phyloP scores from a whole-genome alignment of 2,113 vertebrate genomes.

The Chascanopsetta lugubris region DNA sequence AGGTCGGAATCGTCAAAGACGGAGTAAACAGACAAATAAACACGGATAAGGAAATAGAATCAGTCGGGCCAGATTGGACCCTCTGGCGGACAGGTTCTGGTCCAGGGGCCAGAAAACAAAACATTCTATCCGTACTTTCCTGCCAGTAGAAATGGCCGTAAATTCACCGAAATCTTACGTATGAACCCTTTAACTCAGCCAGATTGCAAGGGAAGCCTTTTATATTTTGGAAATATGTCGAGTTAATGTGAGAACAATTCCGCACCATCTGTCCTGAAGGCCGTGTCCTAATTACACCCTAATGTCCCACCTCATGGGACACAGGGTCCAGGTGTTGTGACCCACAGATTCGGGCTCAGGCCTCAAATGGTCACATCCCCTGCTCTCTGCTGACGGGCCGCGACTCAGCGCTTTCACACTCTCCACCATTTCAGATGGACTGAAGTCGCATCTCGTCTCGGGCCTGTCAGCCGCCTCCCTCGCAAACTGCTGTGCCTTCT shows the following conservation, averaged over 20 bases:
- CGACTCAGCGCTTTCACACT: conserved; percentile 62
- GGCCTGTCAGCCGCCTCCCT: conserved; percentile 55
- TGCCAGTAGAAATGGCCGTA: no score
- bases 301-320: conserved; percentile 29
- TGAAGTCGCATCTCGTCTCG: conserved; percentile 64
- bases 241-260: conserved; percentile 7
- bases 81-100: no score
- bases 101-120: no score
- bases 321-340: conserved; percentile 56
- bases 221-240: no score
- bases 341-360: conserved; percentile 49
- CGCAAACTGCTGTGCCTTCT: conserved; percentile 36
- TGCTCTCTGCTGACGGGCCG: conserved; percentile 59
- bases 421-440: conserved; percentile 59
- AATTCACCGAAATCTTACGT: no score
- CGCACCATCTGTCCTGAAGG: background rate
- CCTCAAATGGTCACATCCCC: conserved; percentile 55
- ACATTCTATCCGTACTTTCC: no score
- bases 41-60: no score
- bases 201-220: no score
- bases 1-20: no score
- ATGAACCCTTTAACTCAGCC: no score
- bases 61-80: no score
- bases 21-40: no score
- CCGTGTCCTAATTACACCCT: conserved; percentile 19